These are phyloP conservation scores for Sinelater perroti DNA, from an alignment of 2,888 invertebrate species.

Conservation along the genomic window DNA sequence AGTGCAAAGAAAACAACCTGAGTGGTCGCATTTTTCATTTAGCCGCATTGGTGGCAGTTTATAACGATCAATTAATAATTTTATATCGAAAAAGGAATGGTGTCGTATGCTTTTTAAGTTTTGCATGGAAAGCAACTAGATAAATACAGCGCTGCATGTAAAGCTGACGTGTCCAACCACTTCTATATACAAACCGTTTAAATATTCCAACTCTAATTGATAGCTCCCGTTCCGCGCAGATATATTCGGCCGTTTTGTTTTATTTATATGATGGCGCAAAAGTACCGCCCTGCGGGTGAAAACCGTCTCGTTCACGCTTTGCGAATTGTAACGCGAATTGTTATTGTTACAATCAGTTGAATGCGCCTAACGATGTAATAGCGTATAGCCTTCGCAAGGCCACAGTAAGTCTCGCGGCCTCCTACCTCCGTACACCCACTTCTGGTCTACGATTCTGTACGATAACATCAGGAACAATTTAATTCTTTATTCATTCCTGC, in stretches of 20 bases:
- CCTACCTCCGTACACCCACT: slow-evolving; percentile 47
- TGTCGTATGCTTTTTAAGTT: slow-evolving; percentile 7
- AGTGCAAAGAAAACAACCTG: neutral
- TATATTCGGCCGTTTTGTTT: neutral
- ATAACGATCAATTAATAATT: slow-evolving; percentile 19
- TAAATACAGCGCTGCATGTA: slow-evolving; percentile 6
- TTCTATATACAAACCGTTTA: neutral
- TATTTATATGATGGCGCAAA: neutral
- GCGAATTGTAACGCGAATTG: slow-evolving; percentile 31
- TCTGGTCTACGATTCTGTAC: slow-evolving; percentile 43
- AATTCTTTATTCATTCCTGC: slow-evolving; percentile 26
- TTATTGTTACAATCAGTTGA: slow-evolving; percentile 41
- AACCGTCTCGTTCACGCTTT: slow-evolving; percentile 28
- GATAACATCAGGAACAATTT: slow-evolving; percentile 30
- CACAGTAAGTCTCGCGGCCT: slow-evolving; percentile 39
- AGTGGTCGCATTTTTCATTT: neutral
- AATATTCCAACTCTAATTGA: slow-evolving; percentile 10
- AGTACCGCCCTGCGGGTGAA: neutral
- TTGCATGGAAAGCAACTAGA: slow-evolving; percentile 14
- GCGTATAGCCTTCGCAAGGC: slow-evolving; percentile 48
- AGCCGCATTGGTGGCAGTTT: slow-evolving; percentile 2
- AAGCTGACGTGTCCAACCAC: slow-evolving; percentile 6
- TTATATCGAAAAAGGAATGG: slow-evolving; percentile 13
- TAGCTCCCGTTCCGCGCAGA: neutral
- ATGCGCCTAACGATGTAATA: slow-evolving; percentile 42